Conservation (phyloP, 2,113 vertebrate species). For the Carassius carassius region DNA sequence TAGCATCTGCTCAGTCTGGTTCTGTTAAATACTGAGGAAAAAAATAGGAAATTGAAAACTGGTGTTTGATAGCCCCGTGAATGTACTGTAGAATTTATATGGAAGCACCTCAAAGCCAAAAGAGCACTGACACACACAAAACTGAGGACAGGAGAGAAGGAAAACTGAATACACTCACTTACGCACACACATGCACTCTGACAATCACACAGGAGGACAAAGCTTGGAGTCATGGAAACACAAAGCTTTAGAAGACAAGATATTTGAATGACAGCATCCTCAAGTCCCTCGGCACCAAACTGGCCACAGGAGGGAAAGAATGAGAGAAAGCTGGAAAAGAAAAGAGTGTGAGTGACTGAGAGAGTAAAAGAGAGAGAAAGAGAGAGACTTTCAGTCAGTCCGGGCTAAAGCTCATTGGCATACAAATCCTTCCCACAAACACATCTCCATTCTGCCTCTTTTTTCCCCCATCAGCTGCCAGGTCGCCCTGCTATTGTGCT, state of each 20-base stretch:
- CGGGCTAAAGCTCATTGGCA: slow-evolving; percentile 29
- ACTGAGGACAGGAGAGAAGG: neutral
- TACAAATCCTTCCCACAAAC: slow-evolving; percentile 40
- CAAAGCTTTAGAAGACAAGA: slow-evolving; percentile 43
- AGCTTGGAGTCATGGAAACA: slow-evolving; percentile 48
- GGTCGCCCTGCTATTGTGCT: slow-evolving; percentile 36
- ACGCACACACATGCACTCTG: slow-evolving; percentile 9
- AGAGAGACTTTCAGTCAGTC: neutral
- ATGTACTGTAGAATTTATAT: neutral
- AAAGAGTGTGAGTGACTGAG: slow-evolving; percentile 27
- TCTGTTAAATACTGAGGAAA: neutral
- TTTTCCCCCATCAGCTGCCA: slow-evolving; percentile 30
- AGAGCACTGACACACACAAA: slow-evolving; percentile 22
- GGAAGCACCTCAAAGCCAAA: neutral
- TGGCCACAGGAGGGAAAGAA: slow-evolving; percentile 20
- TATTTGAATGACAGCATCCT: slow-evolving; percentile 51
- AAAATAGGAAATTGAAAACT: neutral
- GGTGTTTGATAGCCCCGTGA: neutral
- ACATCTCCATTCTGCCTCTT: slow-evolving; percentile 33
- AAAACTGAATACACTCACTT: slow-evolving; percentile 7
- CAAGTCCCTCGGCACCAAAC: slow-evolving; percentile 36
- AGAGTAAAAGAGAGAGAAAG: slow-evolving; percentile 5
- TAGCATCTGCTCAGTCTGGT: neutral
- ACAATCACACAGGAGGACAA: slow-evolving; percentile 31
- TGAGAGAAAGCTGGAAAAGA: slow-evolving; percentile 2